Conservation (phyloP, 1,140 invertebrate species). For the Chionoecetes opilio region DNA sequence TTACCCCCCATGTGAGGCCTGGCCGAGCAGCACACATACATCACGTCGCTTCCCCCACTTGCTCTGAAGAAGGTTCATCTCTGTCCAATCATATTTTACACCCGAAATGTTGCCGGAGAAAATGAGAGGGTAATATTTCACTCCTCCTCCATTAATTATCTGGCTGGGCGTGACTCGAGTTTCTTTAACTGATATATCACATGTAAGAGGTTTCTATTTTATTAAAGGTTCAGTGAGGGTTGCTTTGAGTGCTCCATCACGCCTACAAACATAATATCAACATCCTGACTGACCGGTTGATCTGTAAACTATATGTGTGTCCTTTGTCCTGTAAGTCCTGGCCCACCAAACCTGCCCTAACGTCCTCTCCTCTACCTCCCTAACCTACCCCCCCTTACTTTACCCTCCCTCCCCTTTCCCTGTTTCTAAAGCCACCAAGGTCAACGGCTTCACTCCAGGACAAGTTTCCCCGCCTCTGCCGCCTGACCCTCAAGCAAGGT, state of each 20-base stretch:
- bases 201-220: neutral
- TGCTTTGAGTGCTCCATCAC: neutral
- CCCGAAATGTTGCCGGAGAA: neutral
- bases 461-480: neutral
- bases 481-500: neutral
- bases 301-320: neutral
- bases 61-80: neutral
- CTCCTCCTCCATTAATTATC: neutral
- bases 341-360: neutral
- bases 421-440: neutral
- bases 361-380: neutral
- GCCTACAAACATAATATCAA: neutral
- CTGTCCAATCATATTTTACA: neutral
- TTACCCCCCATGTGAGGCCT: neutral
- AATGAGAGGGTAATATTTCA: neutral
- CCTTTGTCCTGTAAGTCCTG: neutral
- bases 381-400: too few relatives aligned
- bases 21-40: neutral
- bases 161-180: neutral
- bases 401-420: neutral
- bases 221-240: neutral
- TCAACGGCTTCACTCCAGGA: constrained; percentile 3
- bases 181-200: neutral
- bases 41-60: neutral
- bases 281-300: neutral